Evolutionary conservation across 2,113 vertebrate genomes (phyloP).

Genomic region (Taxidea taxus): DNA sequence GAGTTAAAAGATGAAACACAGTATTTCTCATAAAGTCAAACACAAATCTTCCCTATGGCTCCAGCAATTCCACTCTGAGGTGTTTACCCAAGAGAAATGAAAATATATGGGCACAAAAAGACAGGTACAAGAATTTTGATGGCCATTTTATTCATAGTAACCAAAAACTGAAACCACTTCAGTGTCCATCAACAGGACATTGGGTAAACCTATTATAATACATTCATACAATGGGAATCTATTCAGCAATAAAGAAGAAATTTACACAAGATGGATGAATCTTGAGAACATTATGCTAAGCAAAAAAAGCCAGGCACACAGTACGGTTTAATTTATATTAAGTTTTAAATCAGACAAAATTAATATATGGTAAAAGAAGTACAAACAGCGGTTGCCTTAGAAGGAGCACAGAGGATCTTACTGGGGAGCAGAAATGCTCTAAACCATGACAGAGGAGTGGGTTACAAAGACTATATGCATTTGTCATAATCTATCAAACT

Average conservation of each 20-base stretch:
- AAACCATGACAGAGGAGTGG: not conserved
- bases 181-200: not conserved
- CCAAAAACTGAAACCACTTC: not conserved
- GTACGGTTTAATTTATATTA: not conserved
- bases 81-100: not conserved
- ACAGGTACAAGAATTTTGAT: not conserved
- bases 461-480: not conserved
- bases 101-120: not conserved
- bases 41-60: not conserved
- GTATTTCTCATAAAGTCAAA: not conserved
- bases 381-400: not conserved
- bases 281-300: not conserved
- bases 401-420: not conserved
- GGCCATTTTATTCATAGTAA: not conserved
- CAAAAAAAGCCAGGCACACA: not conserved
- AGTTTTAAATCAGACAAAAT: constrained; percentile 5
- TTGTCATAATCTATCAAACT: not conserved
- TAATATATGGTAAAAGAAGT: not conserved
- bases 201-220: not conserved
- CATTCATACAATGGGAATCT: not conserved
- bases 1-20: not conserved
- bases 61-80: not conserved
- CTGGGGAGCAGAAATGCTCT: not conserved
- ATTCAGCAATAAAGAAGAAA: not conserved
- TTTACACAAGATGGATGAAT: not conserved